Evolutionary conservation across 2,888 invertebrate species (phyloP).

Genomic region (Dusona sp.): DNA sequence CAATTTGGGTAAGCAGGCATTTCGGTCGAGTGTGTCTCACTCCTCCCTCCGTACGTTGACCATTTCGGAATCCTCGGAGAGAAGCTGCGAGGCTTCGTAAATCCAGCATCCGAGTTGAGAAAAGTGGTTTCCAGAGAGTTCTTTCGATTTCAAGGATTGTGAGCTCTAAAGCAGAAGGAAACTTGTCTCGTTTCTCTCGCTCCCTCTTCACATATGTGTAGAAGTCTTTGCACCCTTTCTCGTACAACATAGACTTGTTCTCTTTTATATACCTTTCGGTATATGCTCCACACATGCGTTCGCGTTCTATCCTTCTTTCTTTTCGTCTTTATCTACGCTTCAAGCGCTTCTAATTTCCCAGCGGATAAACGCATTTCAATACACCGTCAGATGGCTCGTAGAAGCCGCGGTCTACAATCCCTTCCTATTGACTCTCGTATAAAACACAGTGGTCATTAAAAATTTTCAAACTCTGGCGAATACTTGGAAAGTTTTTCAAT

Average conservation of each 20-base stretch:
- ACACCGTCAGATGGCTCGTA: constrained; percentile 43
- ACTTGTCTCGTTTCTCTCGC: constrained; percentile 64
- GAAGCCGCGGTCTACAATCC: constrained; percentile 31
- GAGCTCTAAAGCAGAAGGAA: constrained; percentile 64
- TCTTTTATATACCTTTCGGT: constrained; percentile 59
- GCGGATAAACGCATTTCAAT: constrained; percentile 66
- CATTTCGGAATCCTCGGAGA: constrained; percentile 31
- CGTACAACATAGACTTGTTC: constrained; percentile 43
- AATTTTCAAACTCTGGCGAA: neutral
- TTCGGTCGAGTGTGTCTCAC: constrained; percentile 45
- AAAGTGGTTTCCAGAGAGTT: constrained; percentile 65
- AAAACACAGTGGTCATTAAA: constrained; percentile 30
- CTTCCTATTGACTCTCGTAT: constrained; percentile 30
- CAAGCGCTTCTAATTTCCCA: constrained; percentile 64
- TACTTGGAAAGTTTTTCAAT: constrained; percentile 43
- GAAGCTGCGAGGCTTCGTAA: constrained; percentile 27
- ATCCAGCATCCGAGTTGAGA: constrained; percentile 55
- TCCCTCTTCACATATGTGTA: constrained; percentile 41
- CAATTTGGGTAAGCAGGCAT: constrained; percentile 67
- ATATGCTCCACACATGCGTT: constrained; percentile 56
- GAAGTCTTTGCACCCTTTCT: constrained; percentile 35
- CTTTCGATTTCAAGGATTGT: constrained; percentile 68
- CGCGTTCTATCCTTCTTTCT: constrained; percentile 55
- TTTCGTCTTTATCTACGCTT: constrained; percentile 24
- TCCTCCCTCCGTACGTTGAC: constrained; percentile 25